Conservation (phyloP, 2,113 vertebrate genomes). For the Onychorhynchus coronatus region DNA sequence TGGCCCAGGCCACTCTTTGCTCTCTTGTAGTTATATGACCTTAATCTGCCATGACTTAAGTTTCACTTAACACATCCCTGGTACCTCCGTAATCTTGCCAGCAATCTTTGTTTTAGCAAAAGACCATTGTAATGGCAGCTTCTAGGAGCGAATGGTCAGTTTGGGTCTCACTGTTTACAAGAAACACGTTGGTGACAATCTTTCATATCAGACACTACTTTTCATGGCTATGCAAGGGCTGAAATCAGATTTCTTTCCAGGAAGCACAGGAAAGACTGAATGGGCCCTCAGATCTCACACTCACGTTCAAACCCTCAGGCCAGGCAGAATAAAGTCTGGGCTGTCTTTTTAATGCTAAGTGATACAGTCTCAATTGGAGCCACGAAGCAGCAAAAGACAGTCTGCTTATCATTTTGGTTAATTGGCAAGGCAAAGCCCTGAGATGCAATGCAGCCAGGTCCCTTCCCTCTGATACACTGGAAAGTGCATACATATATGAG, state of each 20-base stretch:
- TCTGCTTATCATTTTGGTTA: neutral
- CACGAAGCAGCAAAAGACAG: neutral
- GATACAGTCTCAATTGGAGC: neutral
- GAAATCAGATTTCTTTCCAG: neutral
- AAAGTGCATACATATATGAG: neutral
- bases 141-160: neutral
- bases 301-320: neutral
- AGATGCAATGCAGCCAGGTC: neutral
- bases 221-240: neutral
- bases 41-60: neutral
- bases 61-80: neutral
- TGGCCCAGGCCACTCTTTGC: neutral
- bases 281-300: neutral
- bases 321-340: neutral
- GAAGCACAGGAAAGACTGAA: neutral
- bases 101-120: neutral
- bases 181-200: neutral
- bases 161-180: neutral
- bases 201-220: neutral
- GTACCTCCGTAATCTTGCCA: neutral
- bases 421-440: neutral
- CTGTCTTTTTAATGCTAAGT: neutral
- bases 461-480: neutral
- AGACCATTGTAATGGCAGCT: neutral
- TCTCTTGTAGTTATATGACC: neutral